Evolutionary conservation across 1,140 invertebrate genomes (phyloP).

Genomic region (Dermatophagoides farinae): DNA sequence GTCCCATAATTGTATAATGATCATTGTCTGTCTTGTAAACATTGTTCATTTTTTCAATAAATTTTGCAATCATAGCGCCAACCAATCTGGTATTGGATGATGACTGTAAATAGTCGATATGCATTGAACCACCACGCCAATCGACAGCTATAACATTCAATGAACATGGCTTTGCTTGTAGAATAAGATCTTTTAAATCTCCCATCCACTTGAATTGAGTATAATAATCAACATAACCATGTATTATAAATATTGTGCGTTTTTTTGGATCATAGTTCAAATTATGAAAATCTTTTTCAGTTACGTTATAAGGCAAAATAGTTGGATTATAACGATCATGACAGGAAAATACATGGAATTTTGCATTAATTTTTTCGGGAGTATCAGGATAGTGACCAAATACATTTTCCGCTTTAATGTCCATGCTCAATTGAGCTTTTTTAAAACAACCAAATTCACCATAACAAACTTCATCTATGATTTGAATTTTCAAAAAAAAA

Average conservation of each 20-base stretch:
- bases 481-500: no score
- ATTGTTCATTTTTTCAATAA: conserved; percentile 1
- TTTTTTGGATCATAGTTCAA: neutral
- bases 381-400: neutral
- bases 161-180: neutral
- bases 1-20: neutral
- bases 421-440: no score
- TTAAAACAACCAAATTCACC: no score
- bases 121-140: conserved; percentile 53
- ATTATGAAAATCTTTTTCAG: neutral
- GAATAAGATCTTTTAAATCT: neutral
- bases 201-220: conserved; percentile 3
- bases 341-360: neutral
- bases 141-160: conserved; percentile 55
- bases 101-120: conserved; percentile 43
- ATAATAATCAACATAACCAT: neutral
- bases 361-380: neutral
- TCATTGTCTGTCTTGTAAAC: conserved; percentile 28
- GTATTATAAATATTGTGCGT: neutral
- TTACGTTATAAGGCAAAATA: neutral
- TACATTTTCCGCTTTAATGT: no score
- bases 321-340: neutral
- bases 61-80: conserved; percentile 49
- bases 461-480: no score
- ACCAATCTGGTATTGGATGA: conserved; percentile 52